phyloP scores from a whole-genome alignment of 1,140 invertebrate genomes.

The Batillaria attramentaria region DNA sequence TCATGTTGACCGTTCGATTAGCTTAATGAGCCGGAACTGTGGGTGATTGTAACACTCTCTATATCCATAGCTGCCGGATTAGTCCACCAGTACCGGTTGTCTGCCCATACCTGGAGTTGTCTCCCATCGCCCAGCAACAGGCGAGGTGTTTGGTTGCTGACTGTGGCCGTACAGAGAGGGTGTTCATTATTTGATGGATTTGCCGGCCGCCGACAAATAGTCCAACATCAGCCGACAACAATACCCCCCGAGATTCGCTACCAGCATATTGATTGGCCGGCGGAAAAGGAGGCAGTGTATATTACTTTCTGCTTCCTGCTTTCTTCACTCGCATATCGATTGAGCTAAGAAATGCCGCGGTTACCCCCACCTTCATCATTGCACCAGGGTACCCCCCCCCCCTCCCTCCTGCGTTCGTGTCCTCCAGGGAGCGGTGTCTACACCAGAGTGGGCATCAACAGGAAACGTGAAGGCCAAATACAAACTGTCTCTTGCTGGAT shows the following conservation, averaged over 20 bases:
- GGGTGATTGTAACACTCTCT: too few species aligned
- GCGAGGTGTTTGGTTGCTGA: too few species aligned
- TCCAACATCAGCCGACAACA: background rate
- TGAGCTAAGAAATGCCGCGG: background rate
- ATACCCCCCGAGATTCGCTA: background rate
- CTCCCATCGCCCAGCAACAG: too few species aligned
- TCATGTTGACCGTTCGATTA: too few species aligned
- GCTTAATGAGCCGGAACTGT: too few species aligned
- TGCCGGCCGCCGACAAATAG: background rate
- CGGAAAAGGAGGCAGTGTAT: background rate
- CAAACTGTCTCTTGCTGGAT: background rate
- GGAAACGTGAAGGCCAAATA: too few species aligned
- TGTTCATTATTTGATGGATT: slow-evolving; percentile 8
- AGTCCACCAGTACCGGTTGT: too few species aligned
- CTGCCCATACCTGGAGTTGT: too few species aligned
- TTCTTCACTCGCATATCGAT: background rate
- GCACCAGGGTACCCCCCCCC: too few species aligned
- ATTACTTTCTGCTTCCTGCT: slow-evolving; percentile 1
- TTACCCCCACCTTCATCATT: background rate
- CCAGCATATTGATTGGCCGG: background rate
- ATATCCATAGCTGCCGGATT: too few species aligned
- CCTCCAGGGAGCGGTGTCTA: background rate
- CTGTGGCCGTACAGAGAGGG: background rate
- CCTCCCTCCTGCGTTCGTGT: background rate
- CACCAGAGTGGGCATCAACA: too few species aligned